Evolutionary conservation across 2,888 invertebrate species (phyloP).

Genomic region (Nemoura dubitans): DNA sequence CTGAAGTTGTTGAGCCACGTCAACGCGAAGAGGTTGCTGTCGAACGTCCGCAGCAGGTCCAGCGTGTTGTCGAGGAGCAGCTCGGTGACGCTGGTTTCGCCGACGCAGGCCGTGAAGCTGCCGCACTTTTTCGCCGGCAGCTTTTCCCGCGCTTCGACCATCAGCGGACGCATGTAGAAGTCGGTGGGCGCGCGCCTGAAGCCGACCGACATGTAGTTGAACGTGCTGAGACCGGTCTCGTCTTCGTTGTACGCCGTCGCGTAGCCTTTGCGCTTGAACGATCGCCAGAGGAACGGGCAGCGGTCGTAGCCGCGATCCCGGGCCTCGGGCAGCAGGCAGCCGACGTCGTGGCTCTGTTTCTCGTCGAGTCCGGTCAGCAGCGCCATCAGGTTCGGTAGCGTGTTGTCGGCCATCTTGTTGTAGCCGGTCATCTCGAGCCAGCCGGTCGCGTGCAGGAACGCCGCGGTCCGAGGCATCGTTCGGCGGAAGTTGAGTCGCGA

Average conservation of each 20-base stretch:
- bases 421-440: conserved; percentile 81
- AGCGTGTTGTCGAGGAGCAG: conserved; percentile 74
- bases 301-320: conserved; percentile 67
- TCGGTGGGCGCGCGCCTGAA: conserved; percentile 81
- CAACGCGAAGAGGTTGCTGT: conserved; percentile 72
- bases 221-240: conserved; percentile 75
- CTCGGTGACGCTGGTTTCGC: conserved; percentile 71
- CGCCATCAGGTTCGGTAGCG: conserved; percentile 90
- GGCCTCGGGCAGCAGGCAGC: conserved; percentile 53
- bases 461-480: conserved; percentile 77
- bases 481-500: conserved; percentile 80
- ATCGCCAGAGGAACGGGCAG: conserved; percentile 81
- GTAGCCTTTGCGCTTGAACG: conserved; percentile 75
- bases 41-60: conserved; percentile 72
- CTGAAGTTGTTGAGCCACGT: conserved; percentile 84
- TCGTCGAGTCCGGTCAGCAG: conserved; percentile 74
- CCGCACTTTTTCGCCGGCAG: conserved; percentile 56
- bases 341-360: conserved; percentile 50
- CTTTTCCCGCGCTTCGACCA: conserved; percentile 65
- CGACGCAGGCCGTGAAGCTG: conserved; percentile 68
- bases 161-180: conserved; percentile 80
- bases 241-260: conserved; percentile 85
- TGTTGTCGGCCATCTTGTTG: conserved; percentile 79
- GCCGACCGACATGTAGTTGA: conserved; percentile 77
- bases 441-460: conserved; percentile 72